Base-by-base conservation (phyloP, 2,797 vertebrate genomes). In the Alosa sapidissima region DNA sequence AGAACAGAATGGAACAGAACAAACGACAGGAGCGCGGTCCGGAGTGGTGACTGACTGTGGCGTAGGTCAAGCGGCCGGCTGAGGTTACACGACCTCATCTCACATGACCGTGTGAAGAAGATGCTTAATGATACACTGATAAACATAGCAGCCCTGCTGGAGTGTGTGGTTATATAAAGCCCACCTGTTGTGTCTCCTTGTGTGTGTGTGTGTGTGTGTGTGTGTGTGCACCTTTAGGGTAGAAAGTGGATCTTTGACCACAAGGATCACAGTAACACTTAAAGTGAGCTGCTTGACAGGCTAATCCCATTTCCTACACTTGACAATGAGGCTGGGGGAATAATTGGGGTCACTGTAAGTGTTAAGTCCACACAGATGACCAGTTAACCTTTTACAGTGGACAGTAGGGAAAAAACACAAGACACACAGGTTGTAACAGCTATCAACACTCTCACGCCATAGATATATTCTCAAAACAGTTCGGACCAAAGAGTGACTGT, bases 221-320 rank as follows among this genome's bases (percentile, higher is more conserved):
- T 87, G 62, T 84, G 81, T 90, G 83, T 91, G 78, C 89, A 91
- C 92, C 91, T 68, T 28, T 33, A 28, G 28, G 28, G 65, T 28
- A 58, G 19, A 14, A 47, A 48, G 14, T 10, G 54, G 45, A 47
- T 85, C n/a, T 51, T 11, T 13, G 65, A 49, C 58, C 28, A 14
- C 33, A 54, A 60, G 55, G 84, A 48, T 65, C 55, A 65, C 81
- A 24, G 24, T 52, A n/a, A 47, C 81, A 84, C 47, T 85, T 68
- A 68, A 81, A 81, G 33, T 82, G 58, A 85, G 45, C 81, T 1
- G 14, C 68, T 75, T 33, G 16, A 28, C 8, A 21, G 14, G 58
- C 7, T 81, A 28, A 82, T 85, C 81, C 48, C 49, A 36, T 81
- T 33, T 72, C 68, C 33, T 45, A 2, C 36, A 45, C 10, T 41